Evolutionary conservation across 2,113 vertebrate genomes (phyloP).

Genomic region (Lota lota): DNA sequence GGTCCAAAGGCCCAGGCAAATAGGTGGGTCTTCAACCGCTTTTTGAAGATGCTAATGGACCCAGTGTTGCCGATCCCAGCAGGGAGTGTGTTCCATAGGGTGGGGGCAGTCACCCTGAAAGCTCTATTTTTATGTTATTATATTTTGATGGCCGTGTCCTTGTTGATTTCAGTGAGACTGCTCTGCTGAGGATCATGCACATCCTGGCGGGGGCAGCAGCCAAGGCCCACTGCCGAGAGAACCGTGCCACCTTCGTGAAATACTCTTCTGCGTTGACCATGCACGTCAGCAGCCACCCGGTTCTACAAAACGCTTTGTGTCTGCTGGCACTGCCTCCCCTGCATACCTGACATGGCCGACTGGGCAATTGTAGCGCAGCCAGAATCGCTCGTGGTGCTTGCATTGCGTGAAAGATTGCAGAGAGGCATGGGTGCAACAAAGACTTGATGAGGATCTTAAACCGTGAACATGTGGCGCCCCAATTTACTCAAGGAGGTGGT

Average conservation of each 20-base stretch:
- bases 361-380: too few species aligned
- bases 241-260: slow-evolving; percentile 76
- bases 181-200: slow-evolving; percentile 66
- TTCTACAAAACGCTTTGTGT: slow-evolving; percentile 44
- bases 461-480: background rate
- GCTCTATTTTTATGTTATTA: background rate
- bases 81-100: too few species aligned
- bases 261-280: slow-evolving; percentile 74
- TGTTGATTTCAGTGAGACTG: slow-evolving; percentile 62
- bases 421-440: background rate
- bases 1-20: too few species aligned
- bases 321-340: slow-evolving; percentile 48
- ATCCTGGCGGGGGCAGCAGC: slow-evolving; percentile 70
- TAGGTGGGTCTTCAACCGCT: too few species aligned
- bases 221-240: slow-evolving; percentile 58
- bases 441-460: slow-evolving; percentile 4
- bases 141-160: background rate
- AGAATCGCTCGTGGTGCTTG: background rate
- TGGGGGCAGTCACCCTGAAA: background rate
- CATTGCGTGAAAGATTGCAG: background rate
- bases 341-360: slow-evolving; percentile 16
- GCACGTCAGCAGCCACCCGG: slow-evolving; percentile 72
- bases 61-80: too few species aligned
- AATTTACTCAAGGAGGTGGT: slow-evolving; percentile 3
- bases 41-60: too few species aligned